Conservation (phyloP, 2,797 vertebrate species). For the Sus cebifrons region DNA sequence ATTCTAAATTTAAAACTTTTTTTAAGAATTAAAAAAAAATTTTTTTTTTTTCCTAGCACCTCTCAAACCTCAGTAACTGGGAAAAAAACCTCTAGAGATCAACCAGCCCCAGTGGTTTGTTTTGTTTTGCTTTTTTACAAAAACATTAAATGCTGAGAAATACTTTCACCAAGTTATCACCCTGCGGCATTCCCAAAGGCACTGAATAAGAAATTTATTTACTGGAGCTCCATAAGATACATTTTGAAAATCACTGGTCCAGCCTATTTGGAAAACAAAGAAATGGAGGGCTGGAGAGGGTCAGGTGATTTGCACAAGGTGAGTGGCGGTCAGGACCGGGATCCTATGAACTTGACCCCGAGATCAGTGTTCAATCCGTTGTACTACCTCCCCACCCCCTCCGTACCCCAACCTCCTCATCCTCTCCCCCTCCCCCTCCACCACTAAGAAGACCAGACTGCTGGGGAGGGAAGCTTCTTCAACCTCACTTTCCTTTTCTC, state of each 20-base stretch:
- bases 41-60: not conserved
- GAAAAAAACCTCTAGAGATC: not conserved
- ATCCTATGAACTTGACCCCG: accelerated
- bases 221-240: not conserved
- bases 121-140: not conserved
- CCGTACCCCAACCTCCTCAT: no score
- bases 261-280: not conserved
- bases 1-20: not conserved
- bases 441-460: accelerated
- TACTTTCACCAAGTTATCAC: not conserved
- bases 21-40: not conserved
- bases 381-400: accelerated
- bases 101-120: not conserved
- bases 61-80: not conserved
- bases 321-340: no score
- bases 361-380: not conserved
- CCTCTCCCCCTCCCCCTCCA: accelerated
- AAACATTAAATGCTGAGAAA: not conserved
- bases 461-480: not conserved
- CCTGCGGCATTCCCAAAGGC: not conserved
- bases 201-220: not conserved
- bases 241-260: not conserved
- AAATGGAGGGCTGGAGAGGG: not conserved
- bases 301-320: not conserved
- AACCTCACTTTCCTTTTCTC: not conserved